These are phyloP conservation scores for Furnarius figulus DNA, from an alignment of 2,113 vertebrate species.

Conservation along the genomic window DNA sequence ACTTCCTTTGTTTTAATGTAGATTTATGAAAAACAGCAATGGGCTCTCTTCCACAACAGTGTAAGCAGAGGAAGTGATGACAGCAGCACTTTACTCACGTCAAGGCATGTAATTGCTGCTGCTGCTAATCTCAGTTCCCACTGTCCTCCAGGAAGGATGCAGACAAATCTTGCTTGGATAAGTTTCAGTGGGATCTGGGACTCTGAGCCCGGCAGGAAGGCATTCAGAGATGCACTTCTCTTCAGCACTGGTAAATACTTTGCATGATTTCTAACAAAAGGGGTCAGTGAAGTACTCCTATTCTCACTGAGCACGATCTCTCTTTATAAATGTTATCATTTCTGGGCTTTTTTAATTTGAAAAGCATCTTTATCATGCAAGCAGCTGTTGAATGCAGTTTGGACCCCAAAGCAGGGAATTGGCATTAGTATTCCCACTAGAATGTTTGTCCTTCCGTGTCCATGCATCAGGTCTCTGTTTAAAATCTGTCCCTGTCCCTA, in stretches of 20 bases:
- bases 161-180: not conserved
- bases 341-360: not conserved
- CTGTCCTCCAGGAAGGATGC: not conserved
- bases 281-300: not conserved
- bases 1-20: not conserved
- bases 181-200: not conserved
- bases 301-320: not conserved
- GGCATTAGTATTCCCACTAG: conserved; percentile 52
- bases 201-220: not conserved
- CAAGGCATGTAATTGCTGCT: not conserved
- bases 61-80: not conserved
- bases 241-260: not conserved
- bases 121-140: not conserved
- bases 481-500: conserved; percentile 52
- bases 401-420: not conserved
- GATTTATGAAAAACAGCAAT: not conserved
- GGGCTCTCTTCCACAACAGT: not conserved
- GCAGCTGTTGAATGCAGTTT: conserved; percentile 36
- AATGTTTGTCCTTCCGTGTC: conserved; percentile 20
- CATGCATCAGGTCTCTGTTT: conserved; percentile 33
- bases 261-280: not conserved
- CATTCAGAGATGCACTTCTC: not conserved
- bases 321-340: not conserved
- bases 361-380: not conserved
- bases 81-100: not conserved